These are phyloP conservation scores for Pyrocephalus nanus DNA, from an alignment of 2,797 vertebrate species.

Conservation along the genomic window DNA sequence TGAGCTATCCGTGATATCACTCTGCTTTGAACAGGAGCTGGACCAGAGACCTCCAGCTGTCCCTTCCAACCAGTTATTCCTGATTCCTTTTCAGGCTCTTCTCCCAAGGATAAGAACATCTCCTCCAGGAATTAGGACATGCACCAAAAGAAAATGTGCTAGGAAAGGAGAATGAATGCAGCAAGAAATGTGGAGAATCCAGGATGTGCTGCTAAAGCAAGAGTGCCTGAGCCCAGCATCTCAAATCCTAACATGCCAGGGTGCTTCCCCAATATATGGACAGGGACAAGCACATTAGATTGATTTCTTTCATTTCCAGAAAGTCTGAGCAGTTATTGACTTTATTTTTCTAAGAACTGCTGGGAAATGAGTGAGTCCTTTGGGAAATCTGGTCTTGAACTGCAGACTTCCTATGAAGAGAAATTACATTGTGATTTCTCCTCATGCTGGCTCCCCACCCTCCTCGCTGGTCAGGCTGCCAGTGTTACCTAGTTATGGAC, in stretches of 20 bases:
- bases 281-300: not conserved
- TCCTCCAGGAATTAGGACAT: not conserved
- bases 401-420: not conserved
- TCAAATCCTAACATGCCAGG: not conserved
- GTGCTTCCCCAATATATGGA: not conserved
- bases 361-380: not conserved
- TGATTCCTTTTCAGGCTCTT: not conserved
- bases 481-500: not conserved
- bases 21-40: not conserved
- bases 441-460: not conserved
- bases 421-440: not conserved
- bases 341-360: not conserved
- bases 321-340: not conserved
- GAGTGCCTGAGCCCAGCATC: not conserved
- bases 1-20: not conserved
- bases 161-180: not conserved
- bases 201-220: not conserved
- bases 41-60: not conserved
- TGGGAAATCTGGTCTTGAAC: not conserved
- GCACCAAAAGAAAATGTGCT: not conserved
- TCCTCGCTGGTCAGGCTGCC: not conserved
- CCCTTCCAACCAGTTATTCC: not conserved
- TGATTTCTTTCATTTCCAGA: not conserved
- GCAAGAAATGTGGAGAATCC: not conserved
- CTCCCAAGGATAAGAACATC: not conserved